phyloP scores from a whole-genome alignment of 2,113 vertebrate genomes.

The Ranitomeya variabilis region DNA sequence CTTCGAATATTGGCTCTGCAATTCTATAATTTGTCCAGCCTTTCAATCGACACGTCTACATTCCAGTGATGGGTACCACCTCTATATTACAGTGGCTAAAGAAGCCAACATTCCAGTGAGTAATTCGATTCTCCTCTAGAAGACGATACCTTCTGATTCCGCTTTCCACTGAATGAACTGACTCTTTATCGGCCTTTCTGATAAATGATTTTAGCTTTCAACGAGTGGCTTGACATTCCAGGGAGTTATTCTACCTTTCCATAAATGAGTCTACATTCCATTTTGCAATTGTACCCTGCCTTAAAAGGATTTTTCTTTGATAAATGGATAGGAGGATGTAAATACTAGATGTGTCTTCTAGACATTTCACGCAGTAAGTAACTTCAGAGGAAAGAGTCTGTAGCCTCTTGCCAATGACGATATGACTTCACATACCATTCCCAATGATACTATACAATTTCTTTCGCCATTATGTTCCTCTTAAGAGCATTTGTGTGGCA shows the following conservation, averaged over 20 bases:
- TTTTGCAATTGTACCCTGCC: not conserved
- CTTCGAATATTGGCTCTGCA: not conserved
- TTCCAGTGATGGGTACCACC: not conserved
- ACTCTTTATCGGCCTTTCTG: not conserved
- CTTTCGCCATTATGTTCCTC: not conserved
- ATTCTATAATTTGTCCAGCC: not conserved
- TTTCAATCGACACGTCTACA: not conserved
- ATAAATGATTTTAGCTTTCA: not conserved
- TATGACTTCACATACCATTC: not conserved
- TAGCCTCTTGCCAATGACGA: not conserved
- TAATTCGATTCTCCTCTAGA: not conserved
- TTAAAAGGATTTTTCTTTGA: not conserved
- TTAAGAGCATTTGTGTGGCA: not conserved
- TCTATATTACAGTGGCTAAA: not conserved
- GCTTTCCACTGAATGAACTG: not conserved
- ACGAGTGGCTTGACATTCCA: not conserved
- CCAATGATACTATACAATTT: not conserved
- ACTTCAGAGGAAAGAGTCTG: not conserved
- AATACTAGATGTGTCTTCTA: not conserved
- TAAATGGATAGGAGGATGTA: not conserved
- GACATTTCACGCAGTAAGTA: not conserved
- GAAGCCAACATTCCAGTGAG: conserved; percentile 6
- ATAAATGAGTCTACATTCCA: conserved; percentile 7
- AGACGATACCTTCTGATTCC: not conserved
- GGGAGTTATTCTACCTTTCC: not conserved